phyloP scores from a whole-genome alignment of 2,888 invertebrate species.

The Agrenia bidenticulata region DNA sequence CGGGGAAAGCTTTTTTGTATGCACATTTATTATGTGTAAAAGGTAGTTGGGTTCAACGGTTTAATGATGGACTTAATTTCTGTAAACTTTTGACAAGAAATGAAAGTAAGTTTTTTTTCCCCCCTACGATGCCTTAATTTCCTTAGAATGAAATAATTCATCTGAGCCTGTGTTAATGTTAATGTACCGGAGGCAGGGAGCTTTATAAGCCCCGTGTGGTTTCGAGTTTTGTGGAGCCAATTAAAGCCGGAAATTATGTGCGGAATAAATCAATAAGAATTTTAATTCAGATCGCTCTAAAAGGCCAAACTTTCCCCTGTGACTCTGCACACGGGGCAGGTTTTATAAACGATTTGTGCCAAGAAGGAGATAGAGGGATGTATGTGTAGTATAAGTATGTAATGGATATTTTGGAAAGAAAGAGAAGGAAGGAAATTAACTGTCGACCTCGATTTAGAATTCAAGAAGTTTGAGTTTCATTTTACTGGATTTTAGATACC shows the following conservation, averaged over 20 bases:
- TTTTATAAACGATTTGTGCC: neutral
- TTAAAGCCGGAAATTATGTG: neutral
- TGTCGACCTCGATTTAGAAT: neutral
- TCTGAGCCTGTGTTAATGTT: too few species aligned
- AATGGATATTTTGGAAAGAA: neutral
- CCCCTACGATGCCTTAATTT: neutral
- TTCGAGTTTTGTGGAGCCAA: neutral
- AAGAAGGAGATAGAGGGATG: neutral
- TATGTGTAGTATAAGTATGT: too few species aligned
- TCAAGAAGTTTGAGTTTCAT: neutral
- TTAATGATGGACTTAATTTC: too few species aligned
- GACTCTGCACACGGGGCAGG: neutral
- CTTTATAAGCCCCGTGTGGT: too few species aligned
- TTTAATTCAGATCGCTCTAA: neutral
- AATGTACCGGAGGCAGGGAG: too few species aligned
- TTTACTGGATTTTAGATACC: neutral
- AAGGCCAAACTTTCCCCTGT: too few species aligned
- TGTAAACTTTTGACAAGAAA: too few species aligned
- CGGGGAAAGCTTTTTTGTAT: too few species aligned
- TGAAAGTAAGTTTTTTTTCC: too few species aligned
- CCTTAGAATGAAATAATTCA: slow-evolving; percentile 1
- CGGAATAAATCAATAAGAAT: slow-evolving; percentile 7
- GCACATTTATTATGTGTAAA: too few species aligned
- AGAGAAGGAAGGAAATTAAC: neutral
- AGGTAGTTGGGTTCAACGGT: too few species aligned